Evolutionary conservation across 2,113 vertebrate species (phyloP).

Genomic region (Melanerpes formicivorus): DNA sequence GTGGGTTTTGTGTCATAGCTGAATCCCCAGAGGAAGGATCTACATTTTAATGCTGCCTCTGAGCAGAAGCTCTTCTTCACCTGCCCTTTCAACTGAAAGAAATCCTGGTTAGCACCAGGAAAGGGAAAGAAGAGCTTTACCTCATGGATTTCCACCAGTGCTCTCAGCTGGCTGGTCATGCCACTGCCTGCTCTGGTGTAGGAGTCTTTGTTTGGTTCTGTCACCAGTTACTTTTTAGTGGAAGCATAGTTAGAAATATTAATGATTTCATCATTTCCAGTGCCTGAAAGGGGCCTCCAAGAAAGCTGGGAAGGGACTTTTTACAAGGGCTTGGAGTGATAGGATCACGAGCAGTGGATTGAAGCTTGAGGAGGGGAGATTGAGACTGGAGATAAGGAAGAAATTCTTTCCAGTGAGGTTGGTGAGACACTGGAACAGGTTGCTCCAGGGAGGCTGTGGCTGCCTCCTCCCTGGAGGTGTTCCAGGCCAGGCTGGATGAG

Average conservation of each 20-base stretch:
- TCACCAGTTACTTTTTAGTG: background rate
- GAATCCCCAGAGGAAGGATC: background rate
- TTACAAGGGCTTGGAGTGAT: too few relatives aligned
- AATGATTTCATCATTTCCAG: background rate
- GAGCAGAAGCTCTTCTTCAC: background rate
- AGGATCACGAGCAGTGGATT: too few relatives aligned
- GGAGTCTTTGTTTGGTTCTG: background rate
- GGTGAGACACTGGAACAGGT: too few relatives aligned
- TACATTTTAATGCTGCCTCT: background rate
- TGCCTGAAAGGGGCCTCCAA: too few relatives aligned
- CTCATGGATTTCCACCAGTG: background rate
- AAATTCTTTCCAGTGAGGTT: too few relatives aligned
- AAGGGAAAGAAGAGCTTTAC: background rate
- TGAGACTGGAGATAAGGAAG: too few relatives aligned
- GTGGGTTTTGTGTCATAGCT: background rate
- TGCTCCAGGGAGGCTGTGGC: too few relatives aligned
- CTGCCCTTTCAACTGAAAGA: background rate
- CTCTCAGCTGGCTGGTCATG: background rate
- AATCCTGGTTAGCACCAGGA: rapidly evolving
- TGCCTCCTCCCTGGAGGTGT: too few relatives aligned
- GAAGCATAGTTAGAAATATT: background rate
- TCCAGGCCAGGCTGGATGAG: too few relatives aligned
- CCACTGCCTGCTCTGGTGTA: background rate
- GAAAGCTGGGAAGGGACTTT: too few relatives aligned
- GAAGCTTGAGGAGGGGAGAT: too few relatives aligned